Base-by-base conservation (phyloP, 2,113 vertebrate species). In the Melospiza georgiana region DNA sequence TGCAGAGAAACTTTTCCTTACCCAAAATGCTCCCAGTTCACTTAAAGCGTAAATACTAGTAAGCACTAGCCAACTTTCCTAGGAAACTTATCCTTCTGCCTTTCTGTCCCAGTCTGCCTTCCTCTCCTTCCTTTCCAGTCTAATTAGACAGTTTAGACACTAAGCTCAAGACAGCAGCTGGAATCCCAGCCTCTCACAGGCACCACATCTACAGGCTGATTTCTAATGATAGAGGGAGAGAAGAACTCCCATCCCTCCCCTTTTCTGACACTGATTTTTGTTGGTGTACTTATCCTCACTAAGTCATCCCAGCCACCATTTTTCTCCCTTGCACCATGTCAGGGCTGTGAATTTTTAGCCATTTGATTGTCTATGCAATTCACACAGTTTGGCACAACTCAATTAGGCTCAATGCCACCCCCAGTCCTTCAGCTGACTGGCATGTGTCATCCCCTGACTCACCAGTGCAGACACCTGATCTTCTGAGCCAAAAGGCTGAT, bases 381-480 rank as follows among this genome's bases (percentile, higher is more conserved):
- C 51, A 74, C 68, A 74, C 23, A 39, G 71, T 41, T 73, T 76
- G 89, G 48, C 68, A 84, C 86, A 94, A 69, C 57, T 67, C 90
- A 86, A 5, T 92, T 74, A 78, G 52, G 39, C 66, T 81, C 52
- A 54, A 30, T 54, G 73, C 41, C 68, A 78, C 52, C 48, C 73
- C 69, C 52, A 78, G 65, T 93, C 52, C 57, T 89, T 86, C 68
- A 89, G 30, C 68, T 86, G 80, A 87, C 48, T 92, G 90, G 65
- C 68, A 61, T 81, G 61, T 94, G 68, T 89, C 95, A 89, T 71
- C 16, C 55, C 79, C 43, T 93, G 90, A 87, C 55, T 92, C 89
- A 73, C 88, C 83, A 63, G 21, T 68, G 44, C 35, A 81, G 59
- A 65, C 33, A 80, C 33, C 4, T 5, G 2, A 51, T 37, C 74